These are phyloP conservation scores for Megathymus violae DNA, from an alignment of 1,140 invertebrate genomes.

Conservation along the genomic window DNA sequence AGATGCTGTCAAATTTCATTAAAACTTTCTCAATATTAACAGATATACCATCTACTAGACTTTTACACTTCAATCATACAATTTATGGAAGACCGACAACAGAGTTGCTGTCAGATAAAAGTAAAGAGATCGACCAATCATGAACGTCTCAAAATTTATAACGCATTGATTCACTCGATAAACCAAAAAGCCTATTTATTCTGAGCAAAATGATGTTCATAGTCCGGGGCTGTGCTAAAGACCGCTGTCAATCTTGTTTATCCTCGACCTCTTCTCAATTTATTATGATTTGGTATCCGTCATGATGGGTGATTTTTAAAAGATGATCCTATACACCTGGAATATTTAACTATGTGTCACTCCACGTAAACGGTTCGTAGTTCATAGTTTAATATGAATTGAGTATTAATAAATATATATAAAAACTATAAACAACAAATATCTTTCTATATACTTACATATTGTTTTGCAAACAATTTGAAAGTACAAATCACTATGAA, in stretches of 20 bases:
- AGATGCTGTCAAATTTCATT: too few species aligned
- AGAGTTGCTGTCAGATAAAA: slow-evolving; percentile 40
- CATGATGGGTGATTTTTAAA: slow-evolving; percentile 46
- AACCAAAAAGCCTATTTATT: slow-evolving; percentile 52
- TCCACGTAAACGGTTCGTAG: too few species aligned
- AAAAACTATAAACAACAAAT: too few species aligned
- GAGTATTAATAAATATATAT: too few species aligned
- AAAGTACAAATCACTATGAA: not conserved
- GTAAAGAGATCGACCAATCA: slow-evolving; percentile 33
- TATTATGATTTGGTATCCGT: slow-evolving; percentile 62
- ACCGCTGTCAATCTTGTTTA: slow-evolving; percentile 65
- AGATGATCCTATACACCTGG: slow-evolving; percentile 31
- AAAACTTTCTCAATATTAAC: too few species aligned
- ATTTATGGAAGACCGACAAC: slow-evolving; percentile 1
- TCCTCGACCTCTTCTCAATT: slow-evolving; percentile 66
- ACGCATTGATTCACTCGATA: slow-evolving; percentile 45
- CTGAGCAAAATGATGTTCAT: slow-evolving; percentile 48
- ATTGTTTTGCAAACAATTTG: not conserved
- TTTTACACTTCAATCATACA: too few species aligned
- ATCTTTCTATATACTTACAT: too few species aligned
- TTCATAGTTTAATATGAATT: too few species aligned
- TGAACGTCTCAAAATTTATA: slow-evolving; percentile 52
- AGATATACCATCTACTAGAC: too few species aligned
- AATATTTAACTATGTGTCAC: not conserved
- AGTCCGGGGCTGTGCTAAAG: slow-evolving; percentile 52